phyloP scores from a whole-genome alignment of 2,797 vertebrate genomes.

The Labroides dimidiatus region DNA sequence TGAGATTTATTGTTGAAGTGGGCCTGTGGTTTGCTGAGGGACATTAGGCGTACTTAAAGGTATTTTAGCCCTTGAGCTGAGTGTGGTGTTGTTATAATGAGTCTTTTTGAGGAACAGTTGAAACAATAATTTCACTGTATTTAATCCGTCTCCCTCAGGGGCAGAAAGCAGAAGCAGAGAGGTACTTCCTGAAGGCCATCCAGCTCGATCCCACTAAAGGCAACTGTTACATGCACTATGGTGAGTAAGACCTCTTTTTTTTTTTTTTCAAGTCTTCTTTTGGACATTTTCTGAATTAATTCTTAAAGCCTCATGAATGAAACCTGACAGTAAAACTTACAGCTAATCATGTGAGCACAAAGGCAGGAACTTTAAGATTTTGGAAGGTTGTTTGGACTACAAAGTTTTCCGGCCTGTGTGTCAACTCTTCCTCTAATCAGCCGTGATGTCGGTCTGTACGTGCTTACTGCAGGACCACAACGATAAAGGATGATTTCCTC shows the following conservation, averaged over 20 bases:
- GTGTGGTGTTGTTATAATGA: conserved; percentile 60
- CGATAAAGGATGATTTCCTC: conserved; percentile 61
- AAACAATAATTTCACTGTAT: conserved; percentile 64
- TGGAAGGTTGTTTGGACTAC: conserved; percentile 31
- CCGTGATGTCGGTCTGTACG: conserved; percentile 31
- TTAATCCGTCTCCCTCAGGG: conserved; percentile 85
- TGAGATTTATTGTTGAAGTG: conserved; percentile 69
- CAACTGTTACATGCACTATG: conserved; percentile 99
- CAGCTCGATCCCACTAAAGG: conserved; percentile 97
- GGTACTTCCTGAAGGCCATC: conserved; percentile 96
- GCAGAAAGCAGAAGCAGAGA: conserved; percentile 95
- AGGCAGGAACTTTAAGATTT: conserved; percentile 40
- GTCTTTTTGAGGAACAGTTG: conserved; percentile 46
- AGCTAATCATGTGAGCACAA: conserved; percentile 21
- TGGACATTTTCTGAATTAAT: conserved; percentile 23
- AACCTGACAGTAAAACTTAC: conserved; percentile 13
- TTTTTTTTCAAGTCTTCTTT: conserved; percentile 7
- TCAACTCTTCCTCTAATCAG: conserved; percentile 30
- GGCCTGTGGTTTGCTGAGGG: conserved; percentile 59
- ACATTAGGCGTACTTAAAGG: conserved; percentile 50
- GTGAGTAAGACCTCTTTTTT: conserved; percentile 79
- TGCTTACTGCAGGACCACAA: conserved; percentile 31
- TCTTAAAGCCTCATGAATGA: conserved; percentile 17
- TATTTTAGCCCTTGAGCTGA: conserved; percentile 54
- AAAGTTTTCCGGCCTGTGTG: conserved; percentile 49